Conservation (phyloP, 1,140 invertebrate species). For the Melanaphis sacchari region DNA sequence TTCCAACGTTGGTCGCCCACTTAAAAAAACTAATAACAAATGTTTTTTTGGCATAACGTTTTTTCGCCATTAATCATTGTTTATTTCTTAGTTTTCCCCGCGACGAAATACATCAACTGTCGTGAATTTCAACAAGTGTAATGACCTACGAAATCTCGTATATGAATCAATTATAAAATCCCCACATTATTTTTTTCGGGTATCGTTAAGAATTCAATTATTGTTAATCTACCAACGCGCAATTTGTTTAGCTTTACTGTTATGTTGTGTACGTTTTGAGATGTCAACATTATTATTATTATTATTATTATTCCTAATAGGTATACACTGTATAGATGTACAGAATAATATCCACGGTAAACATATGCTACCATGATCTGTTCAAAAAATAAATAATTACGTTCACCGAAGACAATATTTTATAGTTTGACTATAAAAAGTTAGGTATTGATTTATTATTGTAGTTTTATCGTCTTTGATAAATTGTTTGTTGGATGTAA, state of each 20-base stretch:
- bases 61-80: background rate
- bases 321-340: background rate
- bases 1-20: background rate
- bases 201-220: background rate
- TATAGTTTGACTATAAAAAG: background rate
- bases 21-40: background rate
- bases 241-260: background rate
- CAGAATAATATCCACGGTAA: background rate
- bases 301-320: background rate
- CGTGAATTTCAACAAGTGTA: background rate
- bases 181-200: background rate
- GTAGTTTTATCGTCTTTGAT: background rate
- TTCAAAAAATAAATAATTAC: background rate
- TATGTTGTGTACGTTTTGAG: background rate
- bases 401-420: background rate
- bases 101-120: background rate
- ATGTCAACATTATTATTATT: background rate
- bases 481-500: background rate
- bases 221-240: background rate
- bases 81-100: background rate
- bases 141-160: background rate
- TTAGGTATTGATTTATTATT: background rate
- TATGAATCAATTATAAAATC: background rate
- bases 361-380: background rate
- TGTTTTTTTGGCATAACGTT: background rate